Evolutionary conservation across 2,113 vertebrate species (phyloP).

Genomic region (Mesocricetus auratus): DNA sequence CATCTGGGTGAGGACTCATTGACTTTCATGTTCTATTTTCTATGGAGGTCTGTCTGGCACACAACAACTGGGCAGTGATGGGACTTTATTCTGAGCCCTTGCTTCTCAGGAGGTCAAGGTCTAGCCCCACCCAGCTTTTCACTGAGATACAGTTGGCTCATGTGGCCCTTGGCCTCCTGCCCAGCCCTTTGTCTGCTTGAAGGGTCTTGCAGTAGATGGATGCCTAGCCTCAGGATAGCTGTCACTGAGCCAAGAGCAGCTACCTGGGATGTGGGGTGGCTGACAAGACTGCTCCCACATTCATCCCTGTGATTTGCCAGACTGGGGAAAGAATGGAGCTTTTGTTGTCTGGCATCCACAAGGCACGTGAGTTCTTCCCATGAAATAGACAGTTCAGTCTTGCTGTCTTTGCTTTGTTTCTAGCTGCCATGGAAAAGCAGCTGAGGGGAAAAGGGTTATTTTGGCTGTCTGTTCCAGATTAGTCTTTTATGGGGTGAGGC

Average conservation of each 20-base stretch:
- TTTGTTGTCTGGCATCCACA: not conserved
- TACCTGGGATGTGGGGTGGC: not conserved
- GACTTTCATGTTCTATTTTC: not conserved
- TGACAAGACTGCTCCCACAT: not conserved
- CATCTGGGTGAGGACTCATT: not conserved
- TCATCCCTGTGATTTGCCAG: not conserved
- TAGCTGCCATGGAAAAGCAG: not conserved
- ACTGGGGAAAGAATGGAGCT: too few species aligned
- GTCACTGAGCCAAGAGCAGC: not conserved
- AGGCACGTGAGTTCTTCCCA: not conserved
- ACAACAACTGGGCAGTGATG: not conserved
- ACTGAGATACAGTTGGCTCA: not conserved
- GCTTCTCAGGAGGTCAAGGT: not conserved
- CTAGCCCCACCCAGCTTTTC: not conserved
- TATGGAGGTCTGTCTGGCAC: not conserved
- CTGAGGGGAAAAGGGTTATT: not conserved
- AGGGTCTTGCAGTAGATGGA: not conserved
- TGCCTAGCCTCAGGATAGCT: not conserved
- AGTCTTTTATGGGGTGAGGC: not conserved
- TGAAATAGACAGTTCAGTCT: not conserved
- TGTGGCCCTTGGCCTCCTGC: not conserved
- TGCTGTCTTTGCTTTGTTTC: not conserved
- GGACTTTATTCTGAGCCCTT: not conserved
- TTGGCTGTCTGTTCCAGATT: not conserved
- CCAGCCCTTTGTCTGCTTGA: fast-evolving